Evolutionary conservation across 2,888 invertebrate genomes (phyloP).

Genomic region (Perdita meconis): DNA sequence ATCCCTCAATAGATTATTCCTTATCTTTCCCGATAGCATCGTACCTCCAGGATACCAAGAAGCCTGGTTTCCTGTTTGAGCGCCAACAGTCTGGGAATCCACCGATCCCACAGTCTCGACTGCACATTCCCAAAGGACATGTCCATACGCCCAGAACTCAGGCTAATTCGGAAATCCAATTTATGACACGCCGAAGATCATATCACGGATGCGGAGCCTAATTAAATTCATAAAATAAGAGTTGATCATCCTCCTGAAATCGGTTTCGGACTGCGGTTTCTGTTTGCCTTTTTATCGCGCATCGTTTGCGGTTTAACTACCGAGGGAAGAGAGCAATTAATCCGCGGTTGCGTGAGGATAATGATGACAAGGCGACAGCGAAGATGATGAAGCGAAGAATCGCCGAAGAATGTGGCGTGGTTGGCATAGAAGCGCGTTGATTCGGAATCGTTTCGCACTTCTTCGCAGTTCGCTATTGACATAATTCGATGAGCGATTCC

Average conservation of each 20-base stretch:
- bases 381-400: neutral
- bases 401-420: neutral
- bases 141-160: neutral
- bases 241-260: neutral
- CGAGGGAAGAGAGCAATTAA: slow-evolving; percentile 25
- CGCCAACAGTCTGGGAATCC: too few species aligned
- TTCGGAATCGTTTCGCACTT: too few species aligned
- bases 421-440: too few species aligned
- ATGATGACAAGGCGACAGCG: slow-evolving; percentile 18
- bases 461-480: too few species aligned
- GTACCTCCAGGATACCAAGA: too few species aligned
- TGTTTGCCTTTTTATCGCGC: slow-evolving; percentile 16
- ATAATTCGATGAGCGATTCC: too few species aligned
- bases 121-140: neutral
- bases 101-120: too few species aligned
- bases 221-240: slow-evolving; percentile 11
- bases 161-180: neutral
- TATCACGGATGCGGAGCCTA: neutral
- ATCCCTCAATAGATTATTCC: too few species aligned
- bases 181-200: slow-evolving; percentile 12
- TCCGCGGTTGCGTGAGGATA: slow-evolving; percentile 23
- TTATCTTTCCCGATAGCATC: too few species aligned
- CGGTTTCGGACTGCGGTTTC: neutral
- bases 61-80: too few species aligned
- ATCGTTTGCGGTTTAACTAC: slow-evolving; percentile 17